Evolutionary conservation across 2,113 vertebrate genomes (phyloP).

Genomic region (Chroicocephalus ridibundus): DNA sequence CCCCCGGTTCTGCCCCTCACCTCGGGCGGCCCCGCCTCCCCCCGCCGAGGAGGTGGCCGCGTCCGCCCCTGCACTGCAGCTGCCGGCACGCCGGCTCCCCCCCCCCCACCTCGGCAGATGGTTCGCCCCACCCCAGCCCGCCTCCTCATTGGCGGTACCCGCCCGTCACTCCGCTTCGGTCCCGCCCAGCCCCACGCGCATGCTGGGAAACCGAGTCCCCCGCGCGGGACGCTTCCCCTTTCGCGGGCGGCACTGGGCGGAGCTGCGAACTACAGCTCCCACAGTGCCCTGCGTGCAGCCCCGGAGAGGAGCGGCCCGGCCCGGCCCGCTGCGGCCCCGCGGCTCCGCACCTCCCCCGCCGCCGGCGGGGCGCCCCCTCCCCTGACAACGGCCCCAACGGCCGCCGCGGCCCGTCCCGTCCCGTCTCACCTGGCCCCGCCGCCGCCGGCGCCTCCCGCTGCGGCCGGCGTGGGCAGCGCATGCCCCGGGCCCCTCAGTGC

Average conservation of each 20-base stretch:
- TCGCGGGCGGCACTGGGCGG: background rate
- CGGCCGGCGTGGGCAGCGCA: background rate
- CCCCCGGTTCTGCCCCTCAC: background rate
- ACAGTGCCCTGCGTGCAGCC: background rate
- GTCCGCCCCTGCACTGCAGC: slow-evolving; percentile 18
- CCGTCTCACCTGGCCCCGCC: background rate
- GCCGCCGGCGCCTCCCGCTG: background rate
- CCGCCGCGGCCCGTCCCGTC: background rate
- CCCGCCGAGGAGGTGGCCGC: background rate
- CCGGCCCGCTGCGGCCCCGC: background rate
- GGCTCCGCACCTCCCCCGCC: background rate
- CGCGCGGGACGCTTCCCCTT: background rate
- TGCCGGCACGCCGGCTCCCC: background rate
- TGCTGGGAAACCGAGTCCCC: background rate
- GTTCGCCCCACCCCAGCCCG: slow-evolving; percentile 3
- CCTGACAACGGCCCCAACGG: background rate
- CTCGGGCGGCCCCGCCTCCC: background rate
- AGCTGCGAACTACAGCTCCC: background rate
- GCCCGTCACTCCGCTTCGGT: background rate
- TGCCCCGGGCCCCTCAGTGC: background rate
- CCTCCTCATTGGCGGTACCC: background rate
- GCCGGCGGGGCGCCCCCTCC: background rate
- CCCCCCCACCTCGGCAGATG: background rate
- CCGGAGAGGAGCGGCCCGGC: background rate
- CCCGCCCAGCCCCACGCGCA: background rate